phyloP scores from a whole-genome alignment of 1,140 invertebrate species.

The Drosophila kohkoa region DNA sequence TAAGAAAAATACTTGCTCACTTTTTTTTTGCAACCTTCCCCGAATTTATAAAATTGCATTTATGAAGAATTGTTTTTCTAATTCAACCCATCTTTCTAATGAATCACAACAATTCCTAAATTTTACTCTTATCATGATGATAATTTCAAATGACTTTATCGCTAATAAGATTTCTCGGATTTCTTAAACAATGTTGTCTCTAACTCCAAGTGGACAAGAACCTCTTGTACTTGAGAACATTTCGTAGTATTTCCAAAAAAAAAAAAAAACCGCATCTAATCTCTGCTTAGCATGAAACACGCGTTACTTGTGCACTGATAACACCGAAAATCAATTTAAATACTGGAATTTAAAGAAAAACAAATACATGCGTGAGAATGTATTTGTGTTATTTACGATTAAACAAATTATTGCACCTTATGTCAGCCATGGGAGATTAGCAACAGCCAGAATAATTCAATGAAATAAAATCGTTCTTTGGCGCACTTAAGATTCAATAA shows the following conservation, averaged over 20 bases:
- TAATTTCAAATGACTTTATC: slow-evolving; percentile 1
- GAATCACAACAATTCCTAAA: background rate
- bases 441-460: background rate
- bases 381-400: slow-evolving; percentile 17
- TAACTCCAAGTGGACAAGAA: background rate
- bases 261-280: slow-evolving; percentile 26
- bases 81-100: background rate
- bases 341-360: slow-evolving; percentile 1
- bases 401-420: slow-evolving; percentile 35
- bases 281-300: slow-evolving; percentile 26
- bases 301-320: slow-evolving; percentile 23
- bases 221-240: slow-evolving; percentile 1
- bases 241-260: slow-evolving; percentile 20
- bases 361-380: background rate
- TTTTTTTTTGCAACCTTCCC: no score
- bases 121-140: slow-evolving; percentile 10
- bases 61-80: no score
- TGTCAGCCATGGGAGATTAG: slow-evolving; percentile 33
- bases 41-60: no score
- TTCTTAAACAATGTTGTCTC: slow-evolving; percentile 8
- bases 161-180: background rate
- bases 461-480: background rate
- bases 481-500: no score
- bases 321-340: slow-evolving; percentile 18
- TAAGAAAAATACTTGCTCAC: no score